phyloP scores from a whole-genome alignment of 2,113 vertebrate genomes.

The Mandrillus leucophaeus region DNA sequence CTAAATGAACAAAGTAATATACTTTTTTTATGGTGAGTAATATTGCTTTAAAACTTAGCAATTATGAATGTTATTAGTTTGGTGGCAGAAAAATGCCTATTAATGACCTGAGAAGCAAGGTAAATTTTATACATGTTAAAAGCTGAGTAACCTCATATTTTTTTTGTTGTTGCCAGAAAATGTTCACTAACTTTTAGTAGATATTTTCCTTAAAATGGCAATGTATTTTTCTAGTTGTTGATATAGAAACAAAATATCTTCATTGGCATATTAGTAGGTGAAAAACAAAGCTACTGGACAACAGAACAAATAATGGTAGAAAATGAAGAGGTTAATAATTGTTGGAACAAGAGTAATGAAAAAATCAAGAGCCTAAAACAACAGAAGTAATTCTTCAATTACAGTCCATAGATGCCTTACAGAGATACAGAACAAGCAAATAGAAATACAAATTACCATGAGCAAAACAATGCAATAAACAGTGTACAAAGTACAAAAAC shows the following conservation, averaged over 20 bases:
- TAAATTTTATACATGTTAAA: not conserved
- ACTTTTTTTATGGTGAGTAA: not conserved
- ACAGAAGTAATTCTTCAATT: not conserved
- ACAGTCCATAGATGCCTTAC: not conserved
- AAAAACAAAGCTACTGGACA: not conserved
- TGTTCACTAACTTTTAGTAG: not conserved
- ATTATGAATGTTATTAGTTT: not conserved
- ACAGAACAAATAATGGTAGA: not conserved
- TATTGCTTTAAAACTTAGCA: not conserved
- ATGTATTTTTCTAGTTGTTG: not conserved
- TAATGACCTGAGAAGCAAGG: not conserved
- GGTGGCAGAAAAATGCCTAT: not conserved
- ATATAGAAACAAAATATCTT: not conserved
- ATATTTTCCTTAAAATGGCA: not conserved
- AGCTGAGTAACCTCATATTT: not conserved
- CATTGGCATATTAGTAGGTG: not conserved
- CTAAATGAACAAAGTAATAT: not conserved
- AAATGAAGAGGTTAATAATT: not conserved
- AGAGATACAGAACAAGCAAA: not conserved
- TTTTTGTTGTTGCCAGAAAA: not conserved
- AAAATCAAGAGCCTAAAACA: not conserved
- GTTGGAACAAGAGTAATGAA: not conserved
- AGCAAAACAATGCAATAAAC: not conserved
- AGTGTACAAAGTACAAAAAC: not conserved
- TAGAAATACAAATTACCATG: not conserved